phyloP scores from a whole-genome alignment of 2,888 invertebrate genomes.

The Diaphora mendica region DNA sequence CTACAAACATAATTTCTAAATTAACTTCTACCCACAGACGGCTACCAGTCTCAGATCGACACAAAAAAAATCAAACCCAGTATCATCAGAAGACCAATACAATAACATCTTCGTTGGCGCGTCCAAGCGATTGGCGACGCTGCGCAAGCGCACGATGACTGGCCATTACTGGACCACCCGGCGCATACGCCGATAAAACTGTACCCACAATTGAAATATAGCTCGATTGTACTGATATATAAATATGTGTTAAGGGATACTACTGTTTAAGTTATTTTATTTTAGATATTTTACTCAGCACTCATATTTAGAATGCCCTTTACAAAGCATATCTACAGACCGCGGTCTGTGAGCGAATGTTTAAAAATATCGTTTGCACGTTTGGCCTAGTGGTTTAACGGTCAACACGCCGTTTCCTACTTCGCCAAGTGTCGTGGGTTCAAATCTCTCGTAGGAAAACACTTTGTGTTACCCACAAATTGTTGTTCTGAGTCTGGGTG shows the following conservation, averaged over 20 bases:
- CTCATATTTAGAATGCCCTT: too few relatives aligned
- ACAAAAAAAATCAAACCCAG: conserved; percentile 9
- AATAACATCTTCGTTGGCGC: conserved; percentile 30
- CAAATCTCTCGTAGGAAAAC: too few relatives aligned
- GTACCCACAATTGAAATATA: conserved; percentile 25
- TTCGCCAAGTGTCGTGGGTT: too few relatives aligned
- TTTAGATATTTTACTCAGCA: too few relatives aligned
- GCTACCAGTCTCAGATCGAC: conserved; percentile 4
- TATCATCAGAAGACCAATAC: conserved; percentile 21
- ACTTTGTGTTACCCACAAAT: too few relatives aligned
- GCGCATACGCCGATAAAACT: conserved; percentile 19
- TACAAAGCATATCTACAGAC: too few relatives aligned
- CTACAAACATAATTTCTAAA: neutral
- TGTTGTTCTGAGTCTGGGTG: too few relatives aligned
- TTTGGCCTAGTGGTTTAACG: too few relatives aligned
- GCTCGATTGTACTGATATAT: conserved; percentile 22
- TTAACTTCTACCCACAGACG: conserved; percentile 1
- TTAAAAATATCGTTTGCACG: too few relatives aligned
- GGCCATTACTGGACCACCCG: conserved; percentile 41
- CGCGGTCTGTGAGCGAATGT: too few relatives aligned
- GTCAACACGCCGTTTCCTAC: too few relatives aligned
- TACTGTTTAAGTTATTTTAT: too few relatives aligned
- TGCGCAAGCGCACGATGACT: conserved; percentile 40
- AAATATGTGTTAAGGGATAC: neutral
- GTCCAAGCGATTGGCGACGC: conserved; percentile 53